A percentile compares a stretch with the other conserved stretches of the same genome.
These are phyloP conservation scores for Synanthedon vespiformis DNA, from an alignment of 2,888 invertebrate genomes.

Conservation along the genomic window DNA sequence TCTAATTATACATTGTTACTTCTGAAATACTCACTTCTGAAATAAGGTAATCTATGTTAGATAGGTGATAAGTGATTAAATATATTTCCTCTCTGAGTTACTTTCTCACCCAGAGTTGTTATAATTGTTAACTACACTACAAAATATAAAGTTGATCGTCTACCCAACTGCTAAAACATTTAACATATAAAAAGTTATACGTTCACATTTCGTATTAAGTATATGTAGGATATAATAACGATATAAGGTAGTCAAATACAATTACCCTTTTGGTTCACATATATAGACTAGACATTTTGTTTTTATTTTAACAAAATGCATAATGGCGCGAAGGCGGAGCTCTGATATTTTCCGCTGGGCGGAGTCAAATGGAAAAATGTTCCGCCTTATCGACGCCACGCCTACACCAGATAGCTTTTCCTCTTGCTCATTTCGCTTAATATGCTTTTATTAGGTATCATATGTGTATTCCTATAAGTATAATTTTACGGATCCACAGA, in stretches of 20 bases:
- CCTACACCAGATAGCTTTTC: constrained; percentile 37
- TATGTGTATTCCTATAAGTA: background rate
- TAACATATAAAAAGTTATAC: too few species aligned
- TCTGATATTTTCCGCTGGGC: constrained; percentile 50
- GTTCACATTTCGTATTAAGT: too few species aligned
- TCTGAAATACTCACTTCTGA: too few species aligned
- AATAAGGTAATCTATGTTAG: too few species aligned
- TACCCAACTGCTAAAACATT: too few species aligned
- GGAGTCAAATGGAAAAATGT: constrained; percentile 56
- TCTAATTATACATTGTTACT: too few species aligned
- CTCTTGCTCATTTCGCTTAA: constrained; percentile 2
- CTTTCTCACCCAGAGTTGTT: too few species aligned
- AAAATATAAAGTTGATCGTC: too few species aligned
- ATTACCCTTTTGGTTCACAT: background rate
- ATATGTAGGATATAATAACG: background rate
- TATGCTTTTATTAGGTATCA: background rate
- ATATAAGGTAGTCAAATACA: background rate
- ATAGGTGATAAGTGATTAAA: too few species aligned
- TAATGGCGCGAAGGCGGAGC: constrained; percentile 49
- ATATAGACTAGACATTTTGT: background rate
- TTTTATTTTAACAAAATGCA: constrained; percentile 1
- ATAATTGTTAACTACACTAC: too few species aligned
- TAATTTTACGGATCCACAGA: background rate
- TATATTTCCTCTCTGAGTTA: too few species aligned
- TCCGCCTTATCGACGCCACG: constrained; percentile 57